These are phyloP conservation scores for Ophraella communa DNA, from an alignment of 2,888 invertebrate genomes.

Conservation along the genomic window DNA sequence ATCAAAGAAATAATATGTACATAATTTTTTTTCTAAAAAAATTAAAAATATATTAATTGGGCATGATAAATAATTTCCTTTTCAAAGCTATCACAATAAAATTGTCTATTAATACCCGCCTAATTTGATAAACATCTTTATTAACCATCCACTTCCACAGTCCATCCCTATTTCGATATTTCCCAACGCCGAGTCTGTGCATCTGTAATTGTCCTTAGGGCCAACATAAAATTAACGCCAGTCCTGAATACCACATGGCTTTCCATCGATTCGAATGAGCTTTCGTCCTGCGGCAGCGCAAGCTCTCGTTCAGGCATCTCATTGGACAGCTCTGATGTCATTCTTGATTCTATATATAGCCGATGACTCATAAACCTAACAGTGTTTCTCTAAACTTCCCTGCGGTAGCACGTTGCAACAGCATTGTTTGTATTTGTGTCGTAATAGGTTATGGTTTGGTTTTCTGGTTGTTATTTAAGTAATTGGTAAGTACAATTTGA, in stretches of 20 bases:
- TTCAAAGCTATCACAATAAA: background rate
- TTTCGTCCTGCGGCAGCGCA: constrained; percentile 47
- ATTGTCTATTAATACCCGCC: background rate
- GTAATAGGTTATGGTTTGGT: constrained; percentile 36
- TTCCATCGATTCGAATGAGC: constrained; percentile 50
- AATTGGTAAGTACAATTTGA: constrained; percentile 12
- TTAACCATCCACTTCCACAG: background rate
- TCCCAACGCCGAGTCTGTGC: constrained; percentile 11
- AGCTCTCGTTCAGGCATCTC: constrained; percentile 46
- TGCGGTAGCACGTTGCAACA: constrained; percentile 48
- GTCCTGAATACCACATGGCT: constrained; percentile 38
- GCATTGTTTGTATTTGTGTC: constrained; percentile 46
- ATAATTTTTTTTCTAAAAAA: too few species aligned
- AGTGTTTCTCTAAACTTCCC: constrained; percentile 54
- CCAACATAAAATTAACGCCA: constrained; percentile 28
- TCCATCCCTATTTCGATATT: background rate
- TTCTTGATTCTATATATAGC: constrained; percentile 57
- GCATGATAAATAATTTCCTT: background rate
- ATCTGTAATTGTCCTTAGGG: constrained; percentile 25
- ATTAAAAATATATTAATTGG: too few species aligned
- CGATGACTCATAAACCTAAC: constrained; percentile 57
- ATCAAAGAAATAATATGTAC: too few species aligned
- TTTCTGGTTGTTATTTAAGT: constrained; percentile 13
- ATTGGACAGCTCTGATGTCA: constrained; percentile 55
- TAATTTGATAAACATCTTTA: constrained; percentile 1